Base-by-base conservation (phyloP, 2,797 vertebrate genomes). In the Clarias pachynema region DNA sequence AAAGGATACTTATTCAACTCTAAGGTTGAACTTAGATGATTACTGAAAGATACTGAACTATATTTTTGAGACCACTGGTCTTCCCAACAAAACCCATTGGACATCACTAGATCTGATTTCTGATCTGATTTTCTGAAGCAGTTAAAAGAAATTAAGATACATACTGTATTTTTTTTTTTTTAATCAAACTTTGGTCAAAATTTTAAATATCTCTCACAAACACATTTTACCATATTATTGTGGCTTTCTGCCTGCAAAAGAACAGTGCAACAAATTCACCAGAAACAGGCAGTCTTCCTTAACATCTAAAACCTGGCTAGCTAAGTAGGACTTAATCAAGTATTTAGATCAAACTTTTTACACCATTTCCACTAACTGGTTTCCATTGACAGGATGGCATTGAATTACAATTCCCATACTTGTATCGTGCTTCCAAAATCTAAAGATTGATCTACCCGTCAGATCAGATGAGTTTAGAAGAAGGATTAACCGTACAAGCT, bases 1-100 rank as follows among this genome's bases (percentile, higher is more conserved):
- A 65, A 65, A 84, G 63, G 82, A 81, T 22, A 87, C 75, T 57
- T 20, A 84, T 84, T 86, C 86, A 65, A 81, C 74, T 84, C 26
- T 49, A 37, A 37, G 37, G 37, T 37, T 37, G 37, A 37, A 37
- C 37, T 37, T 37, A 5, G 4, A 10, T 24, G 44, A 16, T 84
- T 37, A 40, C 12, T 31, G 60, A 2, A n/a, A 56, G 22, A 63
- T 63, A 70, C 49, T 63, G 5, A 82, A 56, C 22, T 9, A 78
- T 15, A 60, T 44, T 24, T 73, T 37, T 69, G 29, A 68, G 65
- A 68, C 15, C 65, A 31, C 15, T 31, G 8, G 20, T 49, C 44
- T 12, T 12, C 24, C 44, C n/a, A 26, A n/a, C n/a, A 29, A 74
- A 56, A 18, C 20, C 2, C 40, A 8, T 5, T 16, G 24, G 5